Evolutionary conservation across 1,140 invertebrate genomes (phyloP).

Genomic region (Zaprionus ghesquierei): DNA sequence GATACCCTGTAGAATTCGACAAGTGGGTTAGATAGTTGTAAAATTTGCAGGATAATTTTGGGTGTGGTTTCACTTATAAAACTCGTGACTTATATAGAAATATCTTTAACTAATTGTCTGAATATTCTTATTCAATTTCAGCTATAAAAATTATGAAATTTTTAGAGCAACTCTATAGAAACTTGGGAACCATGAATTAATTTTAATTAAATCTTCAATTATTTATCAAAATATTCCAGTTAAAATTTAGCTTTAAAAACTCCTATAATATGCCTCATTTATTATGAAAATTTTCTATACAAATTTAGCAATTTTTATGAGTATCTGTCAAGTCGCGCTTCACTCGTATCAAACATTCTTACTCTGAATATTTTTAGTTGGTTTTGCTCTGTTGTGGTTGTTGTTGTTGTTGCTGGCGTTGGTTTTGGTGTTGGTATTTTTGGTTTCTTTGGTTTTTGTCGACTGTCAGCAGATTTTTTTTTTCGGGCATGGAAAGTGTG

Average conservation of each 20-base stretch:
- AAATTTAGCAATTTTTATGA: background rate
- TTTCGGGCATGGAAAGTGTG: constrained; percentile 72
- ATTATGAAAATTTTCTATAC: no score
- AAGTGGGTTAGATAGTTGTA: background rate
- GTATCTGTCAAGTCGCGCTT: background rate
- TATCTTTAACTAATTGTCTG: no score
- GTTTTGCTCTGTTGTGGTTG: background rate
- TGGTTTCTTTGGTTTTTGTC: constrained; percentile 65
- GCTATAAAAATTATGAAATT: no score
- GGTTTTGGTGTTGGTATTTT: constrained; percentile 54
- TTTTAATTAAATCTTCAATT: no score
- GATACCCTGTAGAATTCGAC: constrained; percentile 3
- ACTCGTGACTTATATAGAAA: no score
- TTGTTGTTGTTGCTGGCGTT: constrained; percentile 1
- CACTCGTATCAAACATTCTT: background rate
- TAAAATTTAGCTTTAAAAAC: no score
- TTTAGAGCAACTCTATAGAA: no score
- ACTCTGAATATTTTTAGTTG: constrained; percentile 19
- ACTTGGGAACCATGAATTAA: no score
- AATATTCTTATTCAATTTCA: no score
- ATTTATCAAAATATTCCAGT: no score
- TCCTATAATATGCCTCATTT: no score
- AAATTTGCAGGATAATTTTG: background rate
- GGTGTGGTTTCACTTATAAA: no score
- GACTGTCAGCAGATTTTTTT: constrained; percentile 71